Percentiles rank a stretch among this genome's conserved stretches.
phyloP scores from a whole-genome alignment of 2,888 invertebrate species.

The Therioaphis trifolii region DNA sequence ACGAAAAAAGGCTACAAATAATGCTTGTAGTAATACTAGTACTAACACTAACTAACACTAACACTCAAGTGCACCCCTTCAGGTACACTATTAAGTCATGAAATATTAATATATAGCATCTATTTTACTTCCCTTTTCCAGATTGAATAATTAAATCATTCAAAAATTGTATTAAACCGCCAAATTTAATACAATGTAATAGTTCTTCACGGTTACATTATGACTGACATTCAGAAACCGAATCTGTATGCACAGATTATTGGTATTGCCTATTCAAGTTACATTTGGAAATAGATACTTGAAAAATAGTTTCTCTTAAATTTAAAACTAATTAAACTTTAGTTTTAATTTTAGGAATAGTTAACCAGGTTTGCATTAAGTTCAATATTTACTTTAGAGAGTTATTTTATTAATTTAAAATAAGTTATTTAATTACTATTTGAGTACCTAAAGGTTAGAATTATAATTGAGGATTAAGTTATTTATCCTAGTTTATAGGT shows the following conservation, averaged over 20 bases:
- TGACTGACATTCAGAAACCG: slow-evolving; percentile 16
- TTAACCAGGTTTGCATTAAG: slow-evolving; percentile 38
- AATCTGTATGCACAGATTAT: slow-evolving; percentile 18
- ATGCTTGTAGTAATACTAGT: slow-evolving; percentile 28
- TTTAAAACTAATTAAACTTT: background rate
- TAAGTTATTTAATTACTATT: background rate
- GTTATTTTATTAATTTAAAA: slow-evolving; percentile 8
- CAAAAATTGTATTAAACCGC: slow-evolving; percentile 40
- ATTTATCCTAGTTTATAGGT: background rate
- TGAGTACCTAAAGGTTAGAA: background rate
- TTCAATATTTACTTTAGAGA: slow-evolving; percentile 1
- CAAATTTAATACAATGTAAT: slow-evolving; percentile 48
- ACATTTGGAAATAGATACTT: slow-evolving; percentile 37
- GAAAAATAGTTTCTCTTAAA: slow-evolving; percentile 15
- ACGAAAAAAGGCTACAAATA: slow-evolving; percentile 55
- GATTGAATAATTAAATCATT: slow-evolving; percentile 56
- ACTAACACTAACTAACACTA: slow-evolving; percentile 40
- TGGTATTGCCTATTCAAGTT: slow-evolving; percentile 16
- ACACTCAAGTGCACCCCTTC: slow-evolving; percentile 52
- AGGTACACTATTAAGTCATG: slow-evolving; percentile 43
- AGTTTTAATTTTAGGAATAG: slow-evolving; percentile 3
- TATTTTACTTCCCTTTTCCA: slow-evolving; percentile 59
- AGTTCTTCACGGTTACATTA: slow-evolving; percentile 28
- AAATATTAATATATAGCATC: slow-evolving; percentile 48
- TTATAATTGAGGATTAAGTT: background rate